phyloP scores from a whole-genome alignment of 2,113 vertebrate genomes.

The human region DNA sequence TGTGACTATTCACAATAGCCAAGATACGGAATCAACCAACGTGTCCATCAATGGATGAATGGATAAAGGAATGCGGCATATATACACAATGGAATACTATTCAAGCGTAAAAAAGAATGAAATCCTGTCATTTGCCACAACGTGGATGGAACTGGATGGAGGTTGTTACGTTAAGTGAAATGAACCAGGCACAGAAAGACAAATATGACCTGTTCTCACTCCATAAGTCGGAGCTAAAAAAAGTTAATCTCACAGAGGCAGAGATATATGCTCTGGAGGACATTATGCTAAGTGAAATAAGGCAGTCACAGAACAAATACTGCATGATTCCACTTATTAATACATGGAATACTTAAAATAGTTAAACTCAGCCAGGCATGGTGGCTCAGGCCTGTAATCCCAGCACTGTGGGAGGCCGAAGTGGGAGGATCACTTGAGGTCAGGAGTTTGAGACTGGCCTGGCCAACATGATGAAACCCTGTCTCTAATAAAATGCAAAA shows the following conservation, averaged over 20 bases:
- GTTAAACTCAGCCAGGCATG: too few relatives aligned
- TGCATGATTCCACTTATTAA: too few relatives aligned
- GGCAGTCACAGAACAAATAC: too few relatives aligned
- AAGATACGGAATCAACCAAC: neutral
- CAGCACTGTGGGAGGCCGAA: too few relatives aligned
- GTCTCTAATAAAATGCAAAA: too few relatives aligned
- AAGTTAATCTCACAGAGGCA: neutral
- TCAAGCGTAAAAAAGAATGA: neutral
- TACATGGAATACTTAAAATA: too few relatives aligned
- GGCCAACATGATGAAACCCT: too few relatives aligned
- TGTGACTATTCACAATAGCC: neutral
- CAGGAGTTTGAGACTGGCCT: too few relatives aligned
- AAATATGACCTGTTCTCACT: neutral
- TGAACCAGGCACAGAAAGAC: neutral
- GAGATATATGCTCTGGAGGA: neutral
- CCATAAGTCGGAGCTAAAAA: neutral
- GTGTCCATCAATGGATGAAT: neutral
- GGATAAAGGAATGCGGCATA: neutral
- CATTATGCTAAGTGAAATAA: neutral
- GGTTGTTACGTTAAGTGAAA: neutral
- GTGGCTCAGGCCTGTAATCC: too few relatives aligned
- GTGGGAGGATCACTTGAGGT: too few relatives aligned
- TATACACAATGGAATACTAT: neutral
- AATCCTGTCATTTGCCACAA: neutral
- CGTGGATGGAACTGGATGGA: neutral